Evolutionary conservation across 64 coral and sea anemone genomes (phyloP).

Genomic region (Actinia equina): DNA sequence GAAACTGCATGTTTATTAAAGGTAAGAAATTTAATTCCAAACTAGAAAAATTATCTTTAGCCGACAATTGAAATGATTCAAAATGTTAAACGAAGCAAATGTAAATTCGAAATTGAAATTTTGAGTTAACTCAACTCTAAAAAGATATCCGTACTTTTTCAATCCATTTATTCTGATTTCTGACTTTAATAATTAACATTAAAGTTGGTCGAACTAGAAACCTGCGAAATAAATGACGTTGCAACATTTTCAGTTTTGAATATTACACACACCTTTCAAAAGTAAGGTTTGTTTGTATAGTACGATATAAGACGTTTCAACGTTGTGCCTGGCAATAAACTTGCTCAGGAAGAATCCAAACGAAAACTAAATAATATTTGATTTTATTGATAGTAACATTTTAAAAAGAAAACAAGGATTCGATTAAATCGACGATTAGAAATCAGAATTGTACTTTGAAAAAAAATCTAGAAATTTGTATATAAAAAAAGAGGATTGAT

Average conservation of each 20-base stretch:
- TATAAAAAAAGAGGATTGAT: no score
- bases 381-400: no score
- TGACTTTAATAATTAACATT: not conserved
- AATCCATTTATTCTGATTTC: not conserved
- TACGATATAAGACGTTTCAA: not conserved
- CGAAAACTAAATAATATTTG: no score
- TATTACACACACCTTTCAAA: not conserved
- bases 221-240: not conserved
- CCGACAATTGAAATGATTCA: not conserved
- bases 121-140: no score
- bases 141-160: not conserved
- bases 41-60: not conserved
- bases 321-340: no score
- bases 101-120: no score
- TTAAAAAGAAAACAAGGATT: no score
- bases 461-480: no score
- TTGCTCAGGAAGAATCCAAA: no score
- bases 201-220: not conserved
- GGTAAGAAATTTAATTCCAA: constrained; percentile 17
- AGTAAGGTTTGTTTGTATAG: no score
- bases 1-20: constrained; percentile 51
- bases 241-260: not conserved
- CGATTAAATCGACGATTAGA: no score
- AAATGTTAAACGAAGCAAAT: not conserved
- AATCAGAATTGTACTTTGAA: no score